Conservation (phyloP, 2,797 vertebrate species). For the Nothura maculosa region DNA sequence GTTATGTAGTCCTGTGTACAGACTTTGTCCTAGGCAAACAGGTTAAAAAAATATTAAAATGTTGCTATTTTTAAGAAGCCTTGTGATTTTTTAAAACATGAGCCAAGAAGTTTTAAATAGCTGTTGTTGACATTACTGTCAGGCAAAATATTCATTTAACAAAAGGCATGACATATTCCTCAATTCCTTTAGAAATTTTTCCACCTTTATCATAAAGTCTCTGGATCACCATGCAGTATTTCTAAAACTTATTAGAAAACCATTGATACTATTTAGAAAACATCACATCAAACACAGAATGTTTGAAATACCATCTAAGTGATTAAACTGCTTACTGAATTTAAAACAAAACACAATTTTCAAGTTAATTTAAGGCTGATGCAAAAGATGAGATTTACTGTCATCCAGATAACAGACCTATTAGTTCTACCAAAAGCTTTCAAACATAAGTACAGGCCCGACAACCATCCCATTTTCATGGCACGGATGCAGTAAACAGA, state of each 20-base stretch:
- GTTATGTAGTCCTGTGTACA: accelerated
- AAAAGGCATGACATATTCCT: not conserved
- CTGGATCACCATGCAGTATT: not conserved
- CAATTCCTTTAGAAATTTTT: not conserved
- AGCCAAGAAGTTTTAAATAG: slow-evolving; percentile 7
- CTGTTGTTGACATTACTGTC: slow-evolving; percentile 1
- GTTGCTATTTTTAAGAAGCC: not conserved
- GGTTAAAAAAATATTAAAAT: not conserved
- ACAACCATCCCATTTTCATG: not conserved
- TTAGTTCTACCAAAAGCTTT: not conserved
- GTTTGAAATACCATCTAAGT: not conserved
- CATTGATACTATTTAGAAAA: not conserved
- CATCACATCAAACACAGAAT: not conserved
- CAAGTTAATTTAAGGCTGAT: not conserved
- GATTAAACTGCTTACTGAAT: not conserved
- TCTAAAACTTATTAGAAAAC: not conserved
- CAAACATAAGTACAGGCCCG: not conserved
- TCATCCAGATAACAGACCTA: not conserved
- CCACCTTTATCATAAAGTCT: not conserved
- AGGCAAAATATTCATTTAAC: not conserved
- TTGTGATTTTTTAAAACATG: not conserved
- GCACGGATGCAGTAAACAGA: not conserved
- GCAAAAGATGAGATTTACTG: not conserved
- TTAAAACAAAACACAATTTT: not conserved
- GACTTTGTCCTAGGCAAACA: not conserved